Percentiles rank a stretch among this genome's conserved stretches.
phyloP scores from a whole-genome alignment of 1,140 invertebrate species.

The Parapsyche elsis region DNA sequence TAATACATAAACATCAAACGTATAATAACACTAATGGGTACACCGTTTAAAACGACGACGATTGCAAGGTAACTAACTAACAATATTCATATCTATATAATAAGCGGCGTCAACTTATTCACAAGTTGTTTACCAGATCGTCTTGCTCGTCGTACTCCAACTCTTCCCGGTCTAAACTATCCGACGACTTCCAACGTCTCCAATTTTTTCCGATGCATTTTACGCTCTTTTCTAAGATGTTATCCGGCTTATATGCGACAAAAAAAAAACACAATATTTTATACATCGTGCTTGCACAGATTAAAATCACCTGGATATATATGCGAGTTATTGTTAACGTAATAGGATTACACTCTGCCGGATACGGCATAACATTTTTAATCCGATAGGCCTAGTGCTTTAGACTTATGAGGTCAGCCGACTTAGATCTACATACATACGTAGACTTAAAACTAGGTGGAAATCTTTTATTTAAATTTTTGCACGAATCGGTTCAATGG shows the following conservation, averaged over 20 bases:
- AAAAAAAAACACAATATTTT: background rate
- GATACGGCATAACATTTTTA: background rate
- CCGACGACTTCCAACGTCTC: conserved; percentile 61
- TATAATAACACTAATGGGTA: background rate
- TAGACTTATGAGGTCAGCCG: conserved; percentile 10
- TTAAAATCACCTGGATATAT: background rate
- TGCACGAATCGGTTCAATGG: no score
- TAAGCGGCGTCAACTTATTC: background rate
- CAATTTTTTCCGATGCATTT: conserved; percentile 64
- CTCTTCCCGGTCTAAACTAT: conserved; percentile 62
- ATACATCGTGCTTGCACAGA: background rate
- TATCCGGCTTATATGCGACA: conserved; percentile 65
- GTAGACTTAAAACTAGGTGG: no score
- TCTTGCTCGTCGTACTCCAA: conserved; percentile 69
- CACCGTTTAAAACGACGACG: no score
- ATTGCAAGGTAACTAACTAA: background rate
- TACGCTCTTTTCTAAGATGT: conserved; percentile 65
- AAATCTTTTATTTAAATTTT: no score
- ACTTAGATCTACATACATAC: no score
- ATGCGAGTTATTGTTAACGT: background rate
- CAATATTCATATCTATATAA: background rate
- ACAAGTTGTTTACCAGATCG: conserved; percentile 69
- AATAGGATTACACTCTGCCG: background rate
- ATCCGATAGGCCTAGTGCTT: background rate
- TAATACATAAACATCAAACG: background rate